Evolutionary conservation across 1,140 invertebrate genomes (phyloP).

Genomic region (Phenacoccus solenopsis): DNA sequence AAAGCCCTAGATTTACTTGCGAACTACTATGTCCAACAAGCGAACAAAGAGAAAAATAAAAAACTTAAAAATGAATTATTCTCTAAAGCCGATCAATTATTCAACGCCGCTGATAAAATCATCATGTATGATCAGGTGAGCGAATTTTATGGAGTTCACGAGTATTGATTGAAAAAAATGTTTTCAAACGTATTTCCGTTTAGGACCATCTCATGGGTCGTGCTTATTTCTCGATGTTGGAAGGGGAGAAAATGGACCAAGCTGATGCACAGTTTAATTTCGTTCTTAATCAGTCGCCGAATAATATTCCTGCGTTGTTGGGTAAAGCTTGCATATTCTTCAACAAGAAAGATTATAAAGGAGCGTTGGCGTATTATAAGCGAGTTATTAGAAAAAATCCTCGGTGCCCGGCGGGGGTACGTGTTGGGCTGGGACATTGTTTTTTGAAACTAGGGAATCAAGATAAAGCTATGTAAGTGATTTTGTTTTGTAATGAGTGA

Average conservation of each 20-base stretch:
- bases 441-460: conserved; percentile 93
- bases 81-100: conserved; percentile 89
- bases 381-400: conserved; percentile 93
- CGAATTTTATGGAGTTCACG: conserved; percentile 11
- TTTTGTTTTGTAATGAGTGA: not conserved
- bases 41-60: conserved; percentile 89
- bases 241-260: conserved; percentile 99
- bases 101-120: conserved; percentile 98
- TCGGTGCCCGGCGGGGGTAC: conserved; percentile 90
- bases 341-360: conserved; percentile 85
- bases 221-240: conserved; percentile 94
- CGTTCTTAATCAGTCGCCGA: conserved; percentile 87
- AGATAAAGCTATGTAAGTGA: conserved; percentile 73
- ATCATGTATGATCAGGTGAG: conserved; percentile 97
- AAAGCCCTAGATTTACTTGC: conserved; percentile 88
- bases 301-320: conserved; percentile 90
- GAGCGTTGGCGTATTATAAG: conserved; percentile 93
- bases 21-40: conserved; percentile 94
- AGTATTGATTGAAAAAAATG: not conserved
- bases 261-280: conserved; percentile 99
- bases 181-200: conserved; percentile 23
- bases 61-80: conserved; percentile 92
- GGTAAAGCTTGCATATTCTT: conserved; percentile 98
- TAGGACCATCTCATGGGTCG: conserved; percentile 91
- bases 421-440: conserved; percentile 94